Evolutionary conservation across 2,888 invertebrate genomes (phyloP).

Genomic region (Brachyopa scutellaris): DNA sequence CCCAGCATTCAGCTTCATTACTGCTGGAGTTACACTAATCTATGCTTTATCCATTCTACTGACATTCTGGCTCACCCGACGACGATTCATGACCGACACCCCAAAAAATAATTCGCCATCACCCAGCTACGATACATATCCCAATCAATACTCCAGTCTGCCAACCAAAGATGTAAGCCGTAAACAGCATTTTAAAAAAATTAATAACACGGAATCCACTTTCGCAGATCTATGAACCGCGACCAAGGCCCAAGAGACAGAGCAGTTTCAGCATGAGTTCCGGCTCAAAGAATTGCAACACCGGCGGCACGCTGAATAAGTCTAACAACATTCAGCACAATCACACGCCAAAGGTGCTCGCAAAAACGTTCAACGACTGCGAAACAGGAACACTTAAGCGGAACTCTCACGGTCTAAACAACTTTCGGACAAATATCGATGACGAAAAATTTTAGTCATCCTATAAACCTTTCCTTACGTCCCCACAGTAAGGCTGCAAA

Average conservation of each 20-base stretch:
- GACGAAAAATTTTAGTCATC: conserved; percentile 80
- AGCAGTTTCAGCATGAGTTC: conserved; percentile 86
- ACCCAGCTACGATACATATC: conserved; percentile 91
- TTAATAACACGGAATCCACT: conserved; percentile 29
- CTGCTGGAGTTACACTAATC: conserved; percentile 82
- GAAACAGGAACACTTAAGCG: conserved; percentile 90
- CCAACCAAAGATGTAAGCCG: conserved; percentile 89
- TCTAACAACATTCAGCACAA: conserved; percentile 85
- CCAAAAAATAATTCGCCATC: conserved; percentile 87
- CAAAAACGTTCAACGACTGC: conserved; percentile 89
- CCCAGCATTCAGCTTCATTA: conserved; percentile 77
- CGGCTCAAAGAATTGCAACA: conserved; percentile 77
- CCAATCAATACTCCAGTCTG: conserved; percentile 92
- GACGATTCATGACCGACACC: conserved; percentile 79
- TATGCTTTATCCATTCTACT: conserved; percentile 81
- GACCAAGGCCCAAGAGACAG: conserved; percentile 84
- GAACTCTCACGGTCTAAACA: conserved; percentile 87
- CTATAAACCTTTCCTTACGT: background rate
- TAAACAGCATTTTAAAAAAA: conserved; percentile 21
- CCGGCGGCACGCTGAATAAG: conserved; percentile 83
- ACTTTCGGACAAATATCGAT: conserved; percentile 82
- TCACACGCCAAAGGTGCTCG: conserved; percentile 86
- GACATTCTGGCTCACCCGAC: conserved; percentile 81
- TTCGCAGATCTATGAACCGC: conserved; percentile 80
- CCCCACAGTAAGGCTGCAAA: background rate